phyloP scores from a whole-genome alignment of 2,797 vertebrate genomes.

The Heterohyrax brucei region DNA sequence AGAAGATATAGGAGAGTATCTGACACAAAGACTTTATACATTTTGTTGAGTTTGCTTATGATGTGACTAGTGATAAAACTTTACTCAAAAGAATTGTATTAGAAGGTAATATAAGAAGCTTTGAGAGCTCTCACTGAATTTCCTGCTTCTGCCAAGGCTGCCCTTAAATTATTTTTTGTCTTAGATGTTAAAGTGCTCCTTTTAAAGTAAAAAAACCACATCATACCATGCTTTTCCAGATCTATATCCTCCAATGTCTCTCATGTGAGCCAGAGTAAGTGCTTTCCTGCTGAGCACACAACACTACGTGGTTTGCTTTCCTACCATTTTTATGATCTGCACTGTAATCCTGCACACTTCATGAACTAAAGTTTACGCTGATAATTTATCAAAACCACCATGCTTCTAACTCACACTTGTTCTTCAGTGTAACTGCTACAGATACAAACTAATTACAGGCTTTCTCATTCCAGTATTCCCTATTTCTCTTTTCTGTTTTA shows the following conservation, averaged over 20 bases:
- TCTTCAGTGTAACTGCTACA: background rate
- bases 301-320: background rate
- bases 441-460: background rate
- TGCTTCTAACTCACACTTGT: accelerated
- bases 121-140: background rate
- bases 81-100: background rate
- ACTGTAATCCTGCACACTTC: no score
- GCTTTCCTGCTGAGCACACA: background rate
- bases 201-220: background rate
- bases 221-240: background rate
- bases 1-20: background rate
- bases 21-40: background rate
- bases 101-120: background rate
- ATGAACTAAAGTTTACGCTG: background rate
- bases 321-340: background rate
- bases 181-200: background rate
- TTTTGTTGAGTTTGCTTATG: background rate
- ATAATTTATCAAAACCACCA: background rate
- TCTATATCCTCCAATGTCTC: background rate
- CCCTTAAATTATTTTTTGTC: background rate
- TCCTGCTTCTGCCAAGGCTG: background rate
- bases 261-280: background rate
- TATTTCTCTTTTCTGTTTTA: background rate
- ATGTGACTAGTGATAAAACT: background rate
- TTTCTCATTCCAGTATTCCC: background rate